Base-by-base conservation (phyloP, 2,797 vertebrate genomes). In the Lindbergichthys nudifrons region DNA sequence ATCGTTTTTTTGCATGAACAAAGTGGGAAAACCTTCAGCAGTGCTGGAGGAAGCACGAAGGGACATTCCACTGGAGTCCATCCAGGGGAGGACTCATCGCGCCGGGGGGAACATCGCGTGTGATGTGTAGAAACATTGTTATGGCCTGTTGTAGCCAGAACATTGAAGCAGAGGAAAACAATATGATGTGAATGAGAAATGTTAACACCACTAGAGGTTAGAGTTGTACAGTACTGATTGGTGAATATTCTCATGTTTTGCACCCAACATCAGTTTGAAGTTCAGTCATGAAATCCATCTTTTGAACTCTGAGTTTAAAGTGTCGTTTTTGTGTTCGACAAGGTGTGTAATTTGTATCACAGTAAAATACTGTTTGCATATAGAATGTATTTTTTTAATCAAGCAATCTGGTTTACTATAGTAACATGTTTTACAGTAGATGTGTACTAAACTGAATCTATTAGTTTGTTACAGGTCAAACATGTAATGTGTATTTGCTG, bases 51-150 rank as follows among this genome's bases (percentile, higher is more conserved):
- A 87, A 76, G 39, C 65, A 69, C 75, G 86, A 18, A n/a, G 73
- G 71, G 82, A 89, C 88, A 87, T 91, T 91, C 90, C 88, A 75
- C 73, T 76, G 74, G 77, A 86, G 73, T 67, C 64, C 12, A 51
- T 82, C 85, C 87, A 81, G 74, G 68, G 10, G 59, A 82, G 60
- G 73, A 81, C 87, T 87, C 10, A 3, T 66, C 76, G 26, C 51
- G 19, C 80, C 76, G 9, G 81, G 78, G 80, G 42, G 71, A 50
- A 77, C 71, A 83, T 84, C 5, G 81, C 70, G 53, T 82, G 79
- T 70, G 75, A 82, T 67, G 60, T 62, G 45, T 60, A 52, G 47
- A 48, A 1, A 52, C 57, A 65, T 65, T 43, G 45, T 67, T 66
- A 21, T 36, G 68, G 47, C 45, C 21, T 79, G 41, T 58, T 66